Conservation (phyloP, 2,888 invertebrate species). For the Noctua janthina region DNA sequence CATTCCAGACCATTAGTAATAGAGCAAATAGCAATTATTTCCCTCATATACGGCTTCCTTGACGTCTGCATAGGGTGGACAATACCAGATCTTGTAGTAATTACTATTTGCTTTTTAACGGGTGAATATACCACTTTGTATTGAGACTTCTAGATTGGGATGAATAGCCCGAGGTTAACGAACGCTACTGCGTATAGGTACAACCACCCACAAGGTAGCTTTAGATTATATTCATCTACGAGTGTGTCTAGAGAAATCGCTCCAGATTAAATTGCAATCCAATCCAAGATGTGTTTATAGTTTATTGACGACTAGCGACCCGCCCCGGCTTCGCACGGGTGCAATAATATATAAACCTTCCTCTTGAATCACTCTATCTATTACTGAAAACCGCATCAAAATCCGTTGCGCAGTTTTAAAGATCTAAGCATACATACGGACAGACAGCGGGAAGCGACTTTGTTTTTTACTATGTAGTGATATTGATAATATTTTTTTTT, state of each 20-base stretch:
- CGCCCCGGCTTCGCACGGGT: too few species aligned
- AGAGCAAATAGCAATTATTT: slow-evolving; percentile 57
- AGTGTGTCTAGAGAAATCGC: slow-evolving; percentile 3
- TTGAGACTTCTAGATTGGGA: neutral
- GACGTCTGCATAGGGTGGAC: slow-evolving; percentile 37
- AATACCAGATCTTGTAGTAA: slow-evolving; percentile 31
- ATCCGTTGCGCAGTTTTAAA: too few species aligned
- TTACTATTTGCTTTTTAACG: slow-evolving; percentile 4
- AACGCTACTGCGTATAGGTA: neutral
- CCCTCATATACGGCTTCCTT: slow-evolving; percentile 56
- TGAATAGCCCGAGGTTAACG: neutral
- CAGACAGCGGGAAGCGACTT: too few species aligned
- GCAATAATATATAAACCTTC: too few species aligned
- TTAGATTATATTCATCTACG: neutral
- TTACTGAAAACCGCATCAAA: too few species aligned
- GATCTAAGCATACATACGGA: too few species aligned
- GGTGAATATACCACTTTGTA: neutral
- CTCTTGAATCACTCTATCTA: too few species aligned
- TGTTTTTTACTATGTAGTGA: neutral
- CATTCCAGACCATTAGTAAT: slow-evolving; percentile 53
- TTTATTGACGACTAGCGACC: neutral
- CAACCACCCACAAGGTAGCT: neutral
- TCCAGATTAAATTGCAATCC: neutral
- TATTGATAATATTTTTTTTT: neutral
- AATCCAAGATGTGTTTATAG: neutral